Evolutionary conservation across 2,888 invertebrate species (phyloP).

Genomic region (Pogonocherus hispidulus): DNA sequence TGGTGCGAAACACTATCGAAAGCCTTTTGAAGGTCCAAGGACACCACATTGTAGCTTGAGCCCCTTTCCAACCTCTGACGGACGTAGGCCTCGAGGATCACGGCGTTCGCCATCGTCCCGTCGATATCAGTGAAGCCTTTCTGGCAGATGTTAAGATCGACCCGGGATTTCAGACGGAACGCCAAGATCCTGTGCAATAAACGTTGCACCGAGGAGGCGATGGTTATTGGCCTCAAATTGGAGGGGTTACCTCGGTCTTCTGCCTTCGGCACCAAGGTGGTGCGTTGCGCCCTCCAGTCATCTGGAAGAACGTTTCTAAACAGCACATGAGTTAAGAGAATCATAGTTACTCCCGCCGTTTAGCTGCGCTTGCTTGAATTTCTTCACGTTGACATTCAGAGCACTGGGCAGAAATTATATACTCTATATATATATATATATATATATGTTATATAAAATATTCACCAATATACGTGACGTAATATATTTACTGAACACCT

Average conservation of each 20-base stretch:
- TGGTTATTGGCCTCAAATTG: slow-evolving; percentile 58
- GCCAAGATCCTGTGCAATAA: slow-evolving; percentile 53
- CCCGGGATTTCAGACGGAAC: slow-evolving; percentile 19
- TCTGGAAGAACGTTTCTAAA: not conserved
- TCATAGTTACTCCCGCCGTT: too few relatives aligned
- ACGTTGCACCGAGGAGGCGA: slow-evolving; percentile 51
- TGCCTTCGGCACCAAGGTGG: not conserved
- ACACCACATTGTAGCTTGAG: not conserved
- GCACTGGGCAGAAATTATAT: too few relatives aligned
- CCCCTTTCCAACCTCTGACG: not conserved
- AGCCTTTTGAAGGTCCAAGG: not conserved
- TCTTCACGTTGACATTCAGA: too few relatives aligned
- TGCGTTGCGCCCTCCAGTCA: too few relatives aligned
- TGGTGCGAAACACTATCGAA: not conserved
- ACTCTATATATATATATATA: too few relatives aligned
- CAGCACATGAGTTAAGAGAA: too few relatives aligned
- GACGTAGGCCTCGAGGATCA: slow-evolving; percentile 52
- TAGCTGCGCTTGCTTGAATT: too few relatives aligned
- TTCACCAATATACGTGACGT: too few relatives aligned
- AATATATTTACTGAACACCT: too few relatives aligned
- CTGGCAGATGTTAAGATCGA: too few relatives aligned
- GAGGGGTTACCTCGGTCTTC: slow-evolving; percentile 14
- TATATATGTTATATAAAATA: too few relatives aligned
- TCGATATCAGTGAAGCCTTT: slow-evolving; percentile 59
- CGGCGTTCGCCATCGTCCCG: slow-evolving; percentile 62